Evolutionary conservation across 2,888 invertebrate genomes (phyloP), one percentile per base, ranked within the genome.

Genomic region (Lasioglossum malachurum): DNA sequence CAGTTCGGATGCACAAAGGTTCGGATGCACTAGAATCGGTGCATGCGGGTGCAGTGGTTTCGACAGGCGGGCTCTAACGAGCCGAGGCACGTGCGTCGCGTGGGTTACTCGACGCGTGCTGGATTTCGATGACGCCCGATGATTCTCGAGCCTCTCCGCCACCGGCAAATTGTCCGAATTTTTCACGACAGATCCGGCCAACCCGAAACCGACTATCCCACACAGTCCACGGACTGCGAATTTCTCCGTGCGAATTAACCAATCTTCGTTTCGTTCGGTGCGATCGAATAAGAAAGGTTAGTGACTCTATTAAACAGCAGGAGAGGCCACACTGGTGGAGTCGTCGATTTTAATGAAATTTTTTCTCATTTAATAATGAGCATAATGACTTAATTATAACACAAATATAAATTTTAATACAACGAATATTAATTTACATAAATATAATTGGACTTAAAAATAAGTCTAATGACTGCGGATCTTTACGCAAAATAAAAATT

Each of bases 41-140:
- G 67, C 92, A 92, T 93, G 93, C 92, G 89, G 87, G 89, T 88
- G 89, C 89, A 86, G 82, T 84, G 82, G 90, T 88, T 88, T 86
- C 78, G 86, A 91, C 90, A 90, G 83, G 87, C 91, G 87, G 79
- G 86, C 78, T 35, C 67, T 83, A 92, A 91, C 91, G 90, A 92
- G 88, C 89, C 23, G 88, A 53, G 44, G 89, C 81, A 79, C 92
- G 90, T 91, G 91, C 91, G 67, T 87, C 81, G 87, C 88, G 87
- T 83, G 89, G 90, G 88, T 87, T 82, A 86, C 83, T 77, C 71
- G 82, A 69, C 31, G 85, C 75, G 73, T 49, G 82, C 72, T 82
- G 72, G 64, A 69, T 46, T 41, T 78, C 78, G 81, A 87, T 64
- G 75, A 83, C 75, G 53, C 74, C 84, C 84, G 78, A 82, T 85